A percentile compares a stretch with the other conserved stretches of the same genome.
Evolutionary conservation across 2,797 vertebrate species (phyloP).

Genomic region (Trachurus trachurus): DNA sequence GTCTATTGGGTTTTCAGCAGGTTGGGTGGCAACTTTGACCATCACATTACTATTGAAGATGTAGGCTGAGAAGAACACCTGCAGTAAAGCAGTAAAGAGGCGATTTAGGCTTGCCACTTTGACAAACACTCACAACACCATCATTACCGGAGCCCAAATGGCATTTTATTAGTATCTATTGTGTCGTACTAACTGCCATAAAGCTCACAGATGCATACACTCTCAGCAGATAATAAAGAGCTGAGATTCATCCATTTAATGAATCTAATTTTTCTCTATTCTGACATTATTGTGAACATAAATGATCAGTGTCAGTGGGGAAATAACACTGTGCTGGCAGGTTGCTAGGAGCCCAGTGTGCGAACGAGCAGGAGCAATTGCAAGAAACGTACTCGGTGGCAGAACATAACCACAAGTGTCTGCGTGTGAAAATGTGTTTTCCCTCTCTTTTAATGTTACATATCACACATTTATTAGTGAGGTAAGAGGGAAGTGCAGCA

Average conservation of each 20-base stretch:
- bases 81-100: background rate
- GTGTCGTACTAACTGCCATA: background rate
- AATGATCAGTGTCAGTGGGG: constrained; percentile 2
- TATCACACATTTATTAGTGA: background rate
- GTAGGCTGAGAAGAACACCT: constrained; percentile 99
- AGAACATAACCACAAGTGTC: background rate
- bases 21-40: constrained; percentile 99
- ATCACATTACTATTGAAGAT: constrained; percentile 99
- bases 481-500: too few species aligned
- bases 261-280: background rate
- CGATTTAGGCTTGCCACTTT: background rate
- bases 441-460: background rate
- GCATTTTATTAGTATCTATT: background rate
- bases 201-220: background rate
- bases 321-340: constrained; percentile 29
- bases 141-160: background rate
- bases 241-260: background rate
- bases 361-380: constrained; percentile 2
- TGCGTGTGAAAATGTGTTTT: background rate
- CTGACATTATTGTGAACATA: constrained; percentile 12
- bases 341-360: constrained; percentile 4
- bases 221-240: background rate
- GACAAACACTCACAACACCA: background rate
- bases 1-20: constrained; percentile 97
- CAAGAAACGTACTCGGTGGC: background rate